Evolutionary conservation across 2,888 invertebrate species (phyloP).

Genomic region (Cremastinae sp.): DNA sequence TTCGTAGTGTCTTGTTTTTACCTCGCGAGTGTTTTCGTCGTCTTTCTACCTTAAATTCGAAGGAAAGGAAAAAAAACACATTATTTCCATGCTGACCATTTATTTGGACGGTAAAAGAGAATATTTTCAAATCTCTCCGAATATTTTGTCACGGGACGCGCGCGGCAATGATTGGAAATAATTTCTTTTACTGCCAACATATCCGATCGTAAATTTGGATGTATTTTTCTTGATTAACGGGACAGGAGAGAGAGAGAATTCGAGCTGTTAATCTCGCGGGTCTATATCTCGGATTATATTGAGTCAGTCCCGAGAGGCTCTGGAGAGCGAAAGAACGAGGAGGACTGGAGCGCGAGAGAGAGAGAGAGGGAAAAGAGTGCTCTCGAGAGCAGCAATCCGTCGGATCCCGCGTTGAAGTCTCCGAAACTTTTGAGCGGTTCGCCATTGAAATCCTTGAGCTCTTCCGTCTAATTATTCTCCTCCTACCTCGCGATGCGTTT

Average conservation of each 20-base stretch:
- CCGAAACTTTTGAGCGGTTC: constrained; percentile 58
- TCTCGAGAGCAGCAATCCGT: constrained; percentile 67
- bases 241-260: too few relatives aligned
- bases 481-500: neutral
- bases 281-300: constrained; percentile 15
- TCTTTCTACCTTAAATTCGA: neutral
- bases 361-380: constrained; percentile 16
- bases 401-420: constrained; percentile 78
- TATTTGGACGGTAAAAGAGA: too few relatives aligned
- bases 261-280: constrained; percentile 2
- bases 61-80: too few relatives aligned
- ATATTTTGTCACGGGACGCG: too few relatives aligned
- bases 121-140: too few relatives aligned
- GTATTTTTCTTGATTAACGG: constrained; percentile 5
- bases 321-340: neutral
- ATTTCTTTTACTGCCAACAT: neutral
- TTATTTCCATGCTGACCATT: too few relatives aligned
- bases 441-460: neutral
- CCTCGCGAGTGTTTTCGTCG: neutral
- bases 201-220: neutral
- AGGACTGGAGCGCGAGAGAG: constrained; percentile 18
- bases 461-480: neutral
- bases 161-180: too few relatives aligned
- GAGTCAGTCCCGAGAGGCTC: constrained; percentile 4
- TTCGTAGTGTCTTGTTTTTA: constrained; percentile 29